A percentile compares a stretch with the other conserved stretches of the same genome.
Evolutionary conservation across 2,113 vertebrate species (phyloP).

Genomic region (Chaetorhynchus papuensis): DNA sequence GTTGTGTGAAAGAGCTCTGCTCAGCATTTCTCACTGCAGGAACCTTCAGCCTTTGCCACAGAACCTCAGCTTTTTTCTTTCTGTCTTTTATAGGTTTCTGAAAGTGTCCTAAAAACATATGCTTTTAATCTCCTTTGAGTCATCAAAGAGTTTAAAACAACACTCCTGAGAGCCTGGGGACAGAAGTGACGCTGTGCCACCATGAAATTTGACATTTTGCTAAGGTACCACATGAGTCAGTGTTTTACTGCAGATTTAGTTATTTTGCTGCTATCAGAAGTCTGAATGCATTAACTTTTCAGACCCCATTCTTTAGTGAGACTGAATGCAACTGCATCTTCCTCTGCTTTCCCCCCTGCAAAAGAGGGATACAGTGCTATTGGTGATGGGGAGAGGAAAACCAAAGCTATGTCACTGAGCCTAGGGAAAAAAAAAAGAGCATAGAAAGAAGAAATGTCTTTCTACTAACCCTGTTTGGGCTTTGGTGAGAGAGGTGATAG

Average conservation of each 20-base stretch:
- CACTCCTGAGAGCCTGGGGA: neutral
- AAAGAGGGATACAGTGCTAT: neutral
- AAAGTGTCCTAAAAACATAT: neutral
- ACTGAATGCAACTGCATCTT: neutral
- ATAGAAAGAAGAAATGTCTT: neutral
- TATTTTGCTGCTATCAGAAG: neutral
- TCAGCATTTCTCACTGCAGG: neutral
- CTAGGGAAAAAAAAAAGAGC: neutral
- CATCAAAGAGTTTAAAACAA: neutral
- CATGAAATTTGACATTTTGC: slow-evolving; percentile 16
- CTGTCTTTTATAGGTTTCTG: neutral
- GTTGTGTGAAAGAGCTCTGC: neutral
- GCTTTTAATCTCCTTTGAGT: neutral
- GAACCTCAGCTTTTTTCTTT: neutral
- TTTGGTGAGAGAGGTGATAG: neutral
- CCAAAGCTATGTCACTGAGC: neutral
- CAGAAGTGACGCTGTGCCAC: neutral
- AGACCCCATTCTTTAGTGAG: neutral
- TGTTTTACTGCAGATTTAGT: slow-evolving; percentile 4
- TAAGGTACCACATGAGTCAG: neutral
- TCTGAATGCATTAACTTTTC: neutral
- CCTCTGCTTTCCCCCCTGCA: neutral
- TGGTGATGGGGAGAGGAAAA: neutral
- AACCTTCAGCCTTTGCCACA: neutral
- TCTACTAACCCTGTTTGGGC: neutral